A percentile compares a stretch with the other conserved stretches of the same genome.
These are phyloP conservation scores for Prietella phreatophila DNA, from an alignment of 2,113 vertebrate genomes.

Conservation along the genomic window DNA sequence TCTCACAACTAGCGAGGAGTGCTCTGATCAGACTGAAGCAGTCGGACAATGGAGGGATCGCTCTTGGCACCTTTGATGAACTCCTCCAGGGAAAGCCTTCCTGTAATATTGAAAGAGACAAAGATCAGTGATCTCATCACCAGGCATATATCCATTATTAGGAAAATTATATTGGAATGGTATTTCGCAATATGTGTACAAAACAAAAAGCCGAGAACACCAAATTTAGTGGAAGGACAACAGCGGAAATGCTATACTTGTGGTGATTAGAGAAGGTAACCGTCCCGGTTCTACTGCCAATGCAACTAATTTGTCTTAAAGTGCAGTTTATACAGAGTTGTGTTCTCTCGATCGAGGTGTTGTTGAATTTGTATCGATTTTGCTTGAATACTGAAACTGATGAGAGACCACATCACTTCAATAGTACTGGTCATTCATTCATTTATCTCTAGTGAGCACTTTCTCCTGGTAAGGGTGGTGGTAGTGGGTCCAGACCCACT, in stretches of 20 bases:
- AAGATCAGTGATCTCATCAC: neutral
- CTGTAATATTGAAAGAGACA: conserved; percentile 62
- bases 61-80: conserved; percentile 98
- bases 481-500: neutral
- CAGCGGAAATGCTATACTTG: neutral
- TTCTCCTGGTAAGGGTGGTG: neutral
- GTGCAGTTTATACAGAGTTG: neutral
- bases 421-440: neutral
- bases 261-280: neutral
- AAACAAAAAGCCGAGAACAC: neutral
- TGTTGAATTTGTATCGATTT: neutral
- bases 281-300: neutral
- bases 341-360: neutral
- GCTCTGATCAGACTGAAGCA: conserved; percentile 94
- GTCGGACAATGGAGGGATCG: conserved; percentile 92
- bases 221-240: neutral
- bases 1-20: conserved; percentile 83
- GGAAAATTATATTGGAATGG: neutral
- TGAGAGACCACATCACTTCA: neutral
- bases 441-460: neutral
- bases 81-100: conserved; percentile 92
- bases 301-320: neutral
- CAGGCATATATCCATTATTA: neutral
- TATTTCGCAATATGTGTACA: neutral
- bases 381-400: neutral